phyloP scores from a whole-genome alignment of 2,888 invertebrate genomes.

The Tiphia femorata region DNA sequence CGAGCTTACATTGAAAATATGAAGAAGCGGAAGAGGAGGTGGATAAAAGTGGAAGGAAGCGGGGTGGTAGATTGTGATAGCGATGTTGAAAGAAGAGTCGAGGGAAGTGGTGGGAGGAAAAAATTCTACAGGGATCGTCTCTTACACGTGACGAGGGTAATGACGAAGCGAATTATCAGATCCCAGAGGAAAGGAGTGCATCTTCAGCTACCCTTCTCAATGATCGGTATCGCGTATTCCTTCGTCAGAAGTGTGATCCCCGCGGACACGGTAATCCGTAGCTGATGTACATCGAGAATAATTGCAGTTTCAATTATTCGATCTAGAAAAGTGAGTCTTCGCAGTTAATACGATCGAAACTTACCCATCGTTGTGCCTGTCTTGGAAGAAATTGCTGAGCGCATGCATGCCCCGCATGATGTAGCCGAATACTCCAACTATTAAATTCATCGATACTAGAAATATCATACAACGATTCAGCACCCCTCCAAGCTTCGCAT shows the following conservation, averaged over 20 bases:
- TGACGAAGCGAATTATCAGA: conserved; percentile 39
- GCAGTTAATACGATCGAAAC: not conserved
- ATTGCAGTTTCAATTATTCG: conserved; percentile 45
- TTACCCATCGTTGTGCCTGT: conserved; percentile 41
- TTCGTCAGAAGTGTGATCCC: conserved; percentile 45
- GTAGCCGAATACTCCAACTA: conserved; percentile 46
- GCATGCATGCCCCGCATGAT: conserved; percentile 45
- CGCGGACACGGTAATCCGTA: conserved; percentile 53
- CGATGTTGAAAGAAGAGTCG: not conserved
- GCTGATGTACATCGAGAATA: conserved; percentile 46
- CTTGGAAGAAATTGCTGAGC: conserved; percentile 48
- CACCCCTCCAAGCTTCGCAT: conserved; percentile 42
- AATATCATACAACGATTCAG: conserved; percentile 50
- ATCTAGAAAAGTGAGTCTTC: conserved; percentile 11
- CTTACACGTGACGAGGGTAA: conserved; percentile 49
- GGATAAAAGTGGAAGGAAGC: not conserved
- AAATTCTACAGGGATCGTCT: not conserved
- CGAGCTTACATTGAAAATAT: conserved; percentile 33
- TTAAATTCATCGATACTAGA: conserved; percentile 34
- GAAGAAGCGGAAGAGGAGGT: conserved; percentile 4
- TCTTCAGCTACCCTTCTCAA: conserved; percentile 29
- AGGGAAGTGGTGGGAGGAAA: not conserved
- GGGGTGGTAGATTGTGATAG: too few relatives aligned
- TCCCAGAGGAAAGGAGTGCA: conserved; percentile 43
- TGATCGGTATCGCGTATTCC: conserved; percentile 35